Percentiles rank a stretch among this genome's conserved stretches.
These are phyloP conservation scores for Drosophila takahashii DNA, from an alignment of 1,140 invertebrate species.

Conservation along the genomic window DNA sequence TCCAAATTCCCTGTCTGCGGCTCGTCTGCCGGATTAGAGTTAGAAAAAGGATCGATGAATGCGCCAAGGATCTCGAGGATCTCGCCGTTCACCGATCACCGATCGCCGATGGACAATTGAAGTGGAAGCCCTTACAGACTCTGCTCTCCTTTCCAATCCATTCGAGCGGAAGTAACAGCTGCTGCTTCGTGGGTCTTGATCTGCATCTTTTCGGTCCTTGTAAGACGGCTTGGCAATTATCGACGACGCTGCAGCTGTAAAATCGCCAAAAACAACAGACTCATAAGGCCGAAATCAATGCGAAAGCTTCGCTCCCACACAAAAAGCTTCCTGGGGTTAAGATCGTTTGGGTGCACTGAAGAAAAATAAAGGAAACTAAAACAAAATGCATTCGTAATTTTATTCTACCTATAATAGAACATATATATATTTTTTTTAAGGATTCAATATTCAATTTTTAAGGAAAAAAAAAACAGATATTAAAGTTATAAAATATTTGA, in stretches of 20 bases:
- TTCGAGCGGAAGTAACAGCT: constrained; percentile 77
- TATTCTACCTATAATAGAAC: no score
- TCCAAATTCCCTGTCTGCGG: constrained; percentile 22
- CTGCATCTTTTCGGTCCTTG: constrained; percentile 52
- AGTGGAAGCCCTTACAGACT: constrained; percentile 22
- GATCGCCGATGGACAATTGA: background rate
- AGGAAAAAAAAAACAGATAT: no score
- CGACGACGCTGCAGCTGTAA: constrained; percentile 67
- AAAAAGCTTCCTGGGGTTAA: constrained; percentile 43
- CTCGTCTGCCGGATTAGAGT: constrained; percentile 69
- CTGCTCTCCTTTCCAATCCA: constrained; percentile 26
- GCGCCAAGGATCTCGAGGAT: constrained; percentile 22
- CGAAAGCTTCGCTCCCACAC: constrained; percentile 80
- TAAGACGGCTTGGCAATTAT: constrained; percentile 67
- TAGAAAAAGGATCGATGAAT: constrained; percentile 63
- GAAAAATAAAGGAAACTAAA: background rate
- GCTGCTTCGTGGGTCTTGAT: constrained; percentile 32
- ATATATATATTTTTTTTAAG: no score
- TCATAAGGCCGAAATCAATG: constrained; percentile 32
- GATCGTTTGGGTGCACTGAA: constrained; percentile 3
- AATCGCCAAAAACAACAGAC: constrained; percentile 43
- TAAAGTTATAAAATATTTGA: no score
- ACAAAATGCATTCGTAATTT: background rate
- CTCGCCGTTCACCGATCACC: no score
- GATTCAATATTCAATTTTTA: no score